Percentiles rank a stretch among this genome's conserved stretches.
Conservation (phyloP, 2,888 invertebrate genomes). For the Minunthozetes semirufus region DNA sequence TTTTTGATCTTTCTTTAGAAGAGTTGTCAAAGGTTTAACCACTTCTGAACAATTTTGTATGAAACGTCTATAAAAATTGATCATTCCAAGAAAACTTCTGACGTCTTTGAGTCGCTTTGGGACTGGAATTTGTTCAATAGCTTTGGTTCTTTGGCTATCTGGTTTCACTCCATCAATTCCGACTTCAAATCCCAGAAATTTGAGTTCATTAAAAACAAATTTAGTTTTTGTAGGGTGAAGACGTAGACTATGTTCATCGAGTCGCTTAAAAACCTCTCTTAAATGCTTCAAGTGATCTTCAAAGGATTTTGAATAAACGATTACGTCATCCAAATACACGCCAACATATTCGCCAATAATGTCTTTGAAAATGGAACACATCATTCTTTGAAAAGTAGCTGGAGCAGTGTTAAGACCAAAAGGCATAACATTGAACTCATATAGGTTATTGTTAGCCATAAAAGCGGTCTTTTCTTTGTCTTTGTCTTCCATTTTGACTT, state of each 20-base stretch:
- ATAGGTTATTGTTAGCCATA: conserved; percentile 40
- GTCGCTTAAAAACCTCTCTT: conserved; percentile 18
- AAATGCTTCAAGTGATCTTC: conserved; percentile 30
- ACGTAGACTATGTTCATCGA: neutral
- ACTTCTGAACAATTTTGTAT: conserved; percentile 25
- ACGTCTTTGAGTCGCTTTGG: conserved; percentile 2
- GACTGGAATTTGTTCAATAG: conserved; percentile 9
- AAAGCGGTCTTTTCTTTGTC: conserved; percentile 43
- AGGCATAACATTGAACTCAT: conserved; percentile 43
- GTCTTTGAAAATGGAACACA: conserved; percentile 40
- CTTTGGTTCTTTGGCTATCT: neutral
- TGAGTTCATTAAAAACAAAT: conserved; percentile 11
- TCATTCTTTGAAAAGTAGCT: conserved; percentile 43
- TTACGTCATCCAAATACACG: conserved; percentile 34
- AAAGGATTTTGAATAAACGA: neutral
- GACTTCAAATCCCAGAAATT: conserved; percentile 26
- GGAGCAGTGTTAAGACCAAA: conserved; percentile 39
- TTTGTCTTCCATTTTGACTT: conserved; percentile 33
- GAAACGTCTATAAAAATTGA: conserved; percentile 25
- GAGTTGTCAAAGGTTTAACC: conserved; percentile 26
- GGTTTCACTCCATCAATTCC: neutral
- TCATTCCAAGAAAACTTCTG: conserved; percentile 20
- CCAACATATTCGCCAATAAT: conserved; percentile 24
- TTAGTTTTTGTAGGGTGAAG: conserved; percentile 26
- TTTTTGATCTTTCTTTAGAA: neutral